Evolutionary conservation across 2,113 vertebrate species (phyloP).

Genomic region (Platanista minor): DNA sequence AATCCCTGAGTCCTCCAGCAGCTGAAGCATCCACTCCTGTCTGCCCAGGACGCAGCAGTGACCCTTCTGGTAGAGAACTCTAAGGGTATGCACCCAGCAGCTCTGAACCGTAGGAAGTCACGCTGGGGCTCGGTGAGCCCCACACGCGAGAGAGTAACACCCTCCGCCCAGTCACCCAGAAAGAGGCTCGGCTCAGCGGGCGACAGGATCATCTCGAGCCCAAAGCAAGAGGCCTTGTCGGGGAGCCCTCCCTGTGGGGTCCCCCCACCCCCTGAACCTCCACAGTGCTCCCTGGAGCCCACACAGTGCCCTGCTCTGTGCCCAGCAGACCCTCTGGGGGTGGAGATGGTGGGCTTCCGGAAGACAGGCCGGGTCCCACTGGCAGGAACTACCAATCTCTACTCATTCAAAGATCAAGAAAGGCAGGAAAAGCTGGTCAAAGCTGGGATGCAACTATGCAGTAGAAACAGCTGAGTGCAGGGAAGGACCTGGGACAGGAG

Average conservation of each 20-base stretch:
- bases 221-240: fast-evolving
- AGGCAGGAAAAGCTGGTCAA: not conserved
- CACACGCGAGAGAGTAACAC: fast-evolving
- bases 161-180: fast-evolving
- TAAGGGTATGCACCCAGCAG: fast-evolving
- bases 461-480: not conserved
- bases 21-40: fast-evolving
- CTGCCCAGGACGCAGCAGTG: fast-evolving
- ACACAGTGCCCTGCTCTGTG: not conserved
- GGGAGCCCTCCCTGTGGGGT: not conserved
- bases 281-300: fast-evolving
- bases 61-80: not conserved
- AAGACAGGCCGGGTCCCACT: not conserved
- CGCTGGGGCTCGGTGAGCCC: fast-evolving
- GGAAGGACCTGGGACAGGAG: fast-evolving
- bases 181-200: fast-evolving
- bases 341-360: fast-evolving
- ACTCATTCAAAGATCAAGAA: fast-evolving
- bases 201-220: fast-evolving
- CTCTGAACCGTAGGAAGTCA: not conserved
- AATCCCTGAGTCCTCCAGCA: not conserved
- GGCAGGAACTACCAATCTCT: fast-evolving
- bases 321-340: too few species aligned
- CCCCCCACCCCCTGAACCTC: not conserved
- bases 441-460: fast-evolving